A percentile compares a stretch with the other conserved stretches of the same genome.
phyloP scores from a whole-genome alignment of 2,113 vertebrate genomes.

The Cichladusa arquata region DNA sequence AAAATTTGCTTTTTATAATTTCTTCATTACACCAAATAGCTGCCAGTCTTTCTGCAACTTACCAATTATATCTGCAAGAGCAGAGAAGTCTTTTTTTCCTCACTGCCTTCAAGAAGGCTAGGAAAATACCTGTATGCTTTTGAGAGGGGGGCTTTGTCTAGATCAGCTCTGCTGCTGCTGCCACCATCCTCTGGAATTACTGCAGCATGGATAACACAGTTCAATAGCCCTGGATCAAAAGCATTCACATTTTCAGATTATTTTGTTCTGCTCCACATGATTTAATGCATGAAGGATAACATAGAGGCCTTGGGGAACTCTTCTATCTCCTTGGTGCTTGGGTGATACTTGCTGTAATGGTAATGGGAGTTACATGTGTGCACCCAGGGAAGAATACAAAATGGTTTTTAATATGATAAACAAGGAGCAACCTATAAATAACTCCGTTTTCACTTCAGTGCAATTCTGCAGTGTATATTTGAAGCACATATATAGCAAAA shows the following conservation, averaged over 20 bases:
- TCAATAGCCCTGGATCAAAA: slow-evolving; percentile 28
- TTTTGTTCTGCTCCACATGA: background rate
- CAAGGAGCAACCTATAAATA: background rate
- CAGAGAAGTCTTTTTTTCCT: background rate
- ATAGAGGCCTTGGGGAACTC: slow-evolving; percentile 1
- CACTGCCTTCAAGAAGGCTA: background rate
- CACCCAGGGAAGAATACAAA: background rate
- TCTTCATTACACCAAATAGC: background rate
- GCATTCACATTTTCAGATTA: slow-evolving; percentile 2
- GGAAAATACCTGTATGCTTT: background rate
- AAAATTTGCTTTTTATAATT: background rate
- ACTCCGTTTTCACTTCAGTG: background rate
- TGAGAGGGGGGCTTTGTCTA: accelerated
- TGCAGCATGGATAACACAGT: background rate
- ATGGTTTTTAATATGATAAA: background rate
- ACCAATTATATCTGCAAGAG: background rate
- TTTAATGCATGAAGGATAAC: slow-evolving; percentile 20
- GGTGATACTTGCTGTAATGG: background rate
- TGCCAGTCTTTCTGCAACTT: background rate
- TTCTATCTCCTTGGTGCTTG: background rate
- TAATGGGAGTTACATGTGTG: background rate
- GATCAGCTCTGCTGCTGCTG: background rate
- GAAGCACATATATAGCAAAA: background rate
- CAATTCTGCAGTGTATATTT: background rate
- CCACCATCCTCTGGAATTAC: background rate